These are phyloP conservation scores for Acronicta leporina DNA, from an alignment of 2,888 invertebrate genomes.

Conservation along the genomic window DNA sequence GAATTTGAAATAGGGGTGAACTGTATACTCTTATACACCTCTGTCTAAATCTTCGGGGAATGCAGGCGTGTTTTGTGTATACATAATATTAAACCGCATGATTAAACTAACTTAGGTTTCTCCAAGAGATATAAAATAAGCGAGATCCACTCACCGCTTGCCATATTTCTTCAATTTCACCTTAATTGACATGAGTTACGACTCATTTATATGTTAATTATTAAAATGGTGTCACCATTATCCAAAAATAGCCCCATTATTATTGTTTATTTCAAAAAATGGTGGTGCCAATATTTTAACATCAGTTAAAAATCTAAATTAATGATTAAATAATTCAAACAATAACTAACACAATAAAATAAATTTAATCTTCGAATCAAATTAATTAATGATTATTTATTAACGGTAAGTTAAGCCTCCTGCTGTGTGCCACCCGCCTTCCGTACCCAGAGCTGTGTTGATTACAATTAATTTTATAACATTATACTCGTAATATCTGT, in stretches of 20 bases:
- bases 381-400: slow-evolving; percentile 49
- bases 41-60: too few species aligned
- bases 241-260: neutral
- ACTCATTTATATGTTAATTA: neutral
- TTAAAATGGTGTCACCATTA: neutral
- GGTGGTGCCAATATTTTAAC: neutral
- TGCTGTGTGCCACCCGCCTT: slow-evolving; percentile 36
- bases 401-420: slow-evolving; percentile 29
- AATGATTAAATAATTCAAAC: slow-evolving; percentile 21
- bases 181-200: too few species aligned
- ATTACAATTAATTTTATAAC: slow-evolving; percentile 53
- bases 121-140: neutral
- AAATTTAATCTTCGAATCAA: slow-evolving; percentile 11
- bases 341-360: slow-evolving; percentile 6
- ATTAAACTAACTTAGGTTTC: too few species aligned
- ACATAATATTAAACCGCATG: too few species aligned
- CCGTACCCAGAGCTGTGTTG: slow-evolving; percentile 44
- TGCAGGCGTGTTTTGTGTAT: too few species aligned
- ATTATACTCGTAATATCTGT: slow-evolving; percentile 37
- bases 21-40: too few species aligned
- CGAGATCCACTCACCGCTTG: neutral
- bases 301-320: neutral
- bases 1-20: too few species aligned
- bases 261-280: neutral
- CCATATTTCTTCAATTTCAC: too few species aligned